Conservation (phyloP, 2,888 invertebrate genomes). For the Tenodera sinensis region DNA sequence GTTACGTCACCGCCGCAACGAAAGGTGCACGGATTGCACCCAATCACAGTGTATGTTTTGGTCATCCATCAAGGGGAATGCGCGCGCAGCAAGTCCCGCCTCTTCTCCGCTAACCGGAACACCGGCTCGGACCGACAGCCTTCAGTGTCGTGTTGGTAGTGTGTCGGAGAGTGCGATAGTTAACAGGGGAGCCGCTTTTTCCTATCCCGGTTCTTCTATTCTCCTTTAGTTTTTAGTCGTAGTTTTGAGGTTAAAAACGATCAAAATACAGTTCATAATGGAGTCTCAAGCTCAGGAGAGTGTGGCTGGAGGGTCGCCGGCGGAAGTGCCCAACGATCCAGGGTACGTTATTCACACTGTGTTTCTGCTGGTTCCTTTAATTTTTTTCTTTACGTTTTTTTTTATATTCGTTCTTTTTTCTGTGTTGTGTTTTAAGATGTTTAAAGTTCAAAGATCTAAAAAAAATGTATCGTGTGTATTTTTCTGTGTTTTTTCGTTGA, state of each 20-base stretch:
- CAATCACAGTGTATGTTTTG: conserved; percentile 47
- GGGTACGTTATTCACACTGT: conserved; percentile 59
- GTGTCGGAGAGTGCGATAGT: conserved; percentile 57
- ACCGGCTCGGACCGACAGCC: conserved; percentile 45
- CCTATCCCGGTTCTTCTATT: conserved; percentile 47
- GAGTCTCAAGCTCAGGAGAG: conserved; percentile 77
- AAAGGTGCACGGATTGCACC: conserved; percentile 47
- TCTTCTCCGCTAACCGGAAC: conserved; percentile 4
- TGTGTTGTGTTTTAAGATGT: background rate
- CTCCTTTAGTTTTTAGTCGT: conserved; percentile 56
- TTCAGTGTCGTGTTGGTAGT: conserved; percentile 69
- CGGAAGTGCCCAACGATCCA: conserved; percentile 92
- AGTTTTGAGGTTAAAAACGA: conserved; percentile 44
- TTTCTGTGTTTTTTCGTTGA: background rate
- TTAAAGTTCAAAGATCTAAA: background rate
- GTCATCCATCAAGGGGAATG: conserved; percentile 43
- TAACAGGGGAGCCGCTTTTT: conserved; percentile 59
- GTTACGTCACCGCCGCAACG: conserved; percentile 43
- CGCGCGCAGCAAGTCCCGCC: conserved; percentile 40
- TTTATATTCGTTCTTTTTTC: background rate
- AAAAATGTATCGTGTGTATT: background rate
- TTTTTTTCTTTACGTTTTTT: background rate
- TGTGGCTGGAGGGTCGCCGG: conserved; percentile 72
- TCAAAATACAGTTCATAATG: conserved; percentile 48
- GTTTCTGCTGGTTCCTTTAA: background rate